A percentile compares a stretch with the other conserved stretches of the same genome.
These are phyloP conservation scores for Percina caprodes DNA, from an alignment of 2,113 vertebrate species.

Conservation along the genomic window DNA sequence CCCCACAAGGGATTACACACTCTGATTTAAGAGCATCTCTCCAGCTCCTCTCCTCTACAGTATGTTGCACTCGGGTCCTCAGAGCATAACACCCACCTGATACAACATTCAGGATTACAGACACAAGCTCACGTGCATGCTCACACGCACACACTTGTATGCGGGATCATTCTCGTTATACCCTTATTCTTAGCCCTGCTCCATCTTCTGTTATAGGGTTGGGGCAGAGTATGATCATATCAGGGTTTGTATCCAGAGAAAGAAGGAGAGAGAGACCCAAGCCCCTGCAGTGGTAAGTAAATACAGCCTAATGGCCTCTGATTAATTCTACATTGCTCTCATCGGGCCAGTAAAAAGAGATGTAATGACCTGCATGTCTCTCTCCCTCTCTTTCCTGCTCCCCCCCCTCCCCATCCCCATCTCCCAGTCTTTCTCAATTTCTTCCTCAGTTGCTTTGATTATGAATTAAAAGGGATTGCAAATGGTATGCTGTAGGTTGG, in stretches of 20 bases:
- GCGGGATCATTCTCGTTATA: conserved; percentile 66
- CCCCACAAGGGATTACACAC: conserved; percentile 74
- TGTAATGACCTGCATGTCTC: conserved; percentile 93
- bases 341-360: conserved; percentile 95
- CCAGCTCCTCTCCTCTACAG: conserved; percentile 57
- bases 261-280: conserved; percentile 71
- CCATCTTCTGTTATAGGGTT: conserved; percentile 58
- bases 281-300: conserved; percentile 83
- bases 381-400: conserved; percentile 55
- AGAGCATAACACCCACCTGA: conserved; percentile 56
- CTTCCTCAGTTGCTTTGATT: conserved; percentile 92
- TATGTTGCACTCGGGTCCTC: conserved; percentile 37
- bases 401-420: conserved; percentile 24
- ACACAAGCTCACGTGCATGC: conserved; percentile 35
- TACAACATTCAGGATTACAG: conserved; percentile 54
- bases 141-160: conserved; percentile 24
- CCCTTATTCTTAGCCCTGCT: conserved; percentile 61
- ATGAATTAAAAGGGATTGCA: conserved; percentile 96
- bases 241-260: conserved; percentile 70
- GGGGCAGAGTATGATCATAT: conserved; percentile 61
- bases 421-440: conserved; percentile 73
- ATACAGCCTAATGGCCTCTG: conserved; percentile 98
- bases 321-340: conserved; percentile 99
- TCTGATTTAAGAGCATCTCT: conserved; percentile 83
- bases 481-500: conserved; percentile 96